Percentiles rank a stretch among this genome's conserved stretches.
Conservation (phyloP, 1,140 invertebrate species). For the Heliothis subflexa region DNA sequence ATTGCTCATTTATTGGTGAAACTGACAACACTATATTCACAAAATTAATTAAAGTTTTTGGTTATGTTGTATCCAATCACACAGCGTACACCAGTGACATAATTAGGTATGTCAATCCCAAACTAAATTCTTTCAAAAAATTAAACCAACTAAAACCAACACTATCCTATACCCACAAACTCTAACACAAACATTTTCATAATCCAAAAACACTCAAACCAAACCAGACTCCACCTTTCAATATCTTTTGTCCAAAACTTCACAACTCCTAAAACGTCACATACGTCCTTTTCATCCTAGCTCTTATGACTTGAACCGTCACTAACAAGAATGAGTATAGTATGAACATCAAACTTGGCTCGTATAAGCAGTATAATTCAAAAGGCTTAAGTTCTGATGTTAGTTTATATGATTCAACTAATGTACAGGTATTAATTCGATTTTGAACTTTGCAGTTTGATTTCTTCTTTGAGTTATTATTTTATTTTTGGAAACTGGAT, state of each 20-base stretch:
- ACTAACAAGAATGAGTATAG: slow-evolving; percentile 42
- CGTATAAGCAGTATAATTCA: slow-evolving; percentile 59
- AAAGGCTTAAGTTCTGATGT: slow-evolving; percentile 57
- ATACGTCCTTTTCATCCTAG: neutral
- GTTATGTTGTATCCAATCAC: too few relatives aligned
- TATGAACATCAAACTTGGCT: slow-evolving; percentile 59
- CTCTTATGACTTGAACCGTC: slow-evolving; percentile 38
- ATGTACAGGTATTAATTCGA: slow-evolving; percentile 48
- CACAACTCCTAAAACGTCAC: neutral
- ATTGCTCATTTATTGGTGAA: too few relatives aligned
- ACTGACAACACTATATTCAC: too few relatives aligned
- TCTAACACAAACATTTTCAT: neutral
- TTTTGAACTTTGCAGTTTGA: slow-evolving; percentile 28
- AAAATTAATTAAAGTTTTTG: too few relatives aligned
- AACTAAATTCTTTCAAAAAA: too few relatives aligned
- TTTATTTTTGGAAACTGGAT: slow-evolving; percentile 16
- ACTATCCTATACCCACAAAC: neutral
- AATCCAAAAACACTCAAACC: slow-evolving; percentile 5
- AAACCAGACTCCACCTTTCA: neutral
- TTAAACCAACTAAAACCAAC: too few relatives aligned
- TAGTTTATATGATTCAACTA: slow-evolving; percentile 47
- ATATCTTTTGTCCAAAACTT: neutral
- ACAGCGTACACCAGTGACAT: too few relatives aligned
- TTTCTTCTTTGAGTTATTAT: slow-evolving; percentile 14
- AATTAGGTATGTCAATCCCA: too few relatives aligned